Evolutionary conservation across 1,140 invertebrate genomes (phyloP), one percentile per base, ranked within the genome.

Genomic region (Psix sp.): DNA sequence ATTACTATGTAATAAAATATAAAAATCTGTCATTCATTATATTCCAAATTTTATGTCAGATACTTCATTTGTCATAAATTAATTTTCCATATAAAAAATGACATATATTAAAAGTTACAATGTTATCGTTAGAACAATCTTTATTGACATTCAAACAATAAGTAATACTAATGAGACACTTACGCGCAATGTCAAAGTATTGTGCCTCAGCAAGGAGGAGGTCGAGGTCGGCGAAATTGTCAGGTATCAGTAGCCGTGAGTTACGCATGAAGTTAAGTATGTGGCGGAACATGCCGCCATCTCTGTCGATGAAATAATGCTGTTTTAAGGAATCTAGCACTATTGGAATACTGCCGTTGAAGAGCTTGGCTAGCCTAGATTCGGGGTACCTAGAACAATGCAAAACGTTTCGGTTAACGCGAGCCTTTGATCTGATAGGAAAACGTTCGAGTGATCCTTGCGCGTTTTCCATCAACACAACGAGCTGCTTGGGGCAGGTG

Each of bases 251-350:
- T 31, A 98, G 89, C 76, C 92, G 91, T 24, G 94, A 94, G 84
- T 96, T 97, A 75, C 97, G 90, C 91, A 98, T 92, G 85, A 96
- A 99, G 88, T 98, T 98, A 16, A 99, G 89, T 79, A 99, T 95
- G 84, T 98, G 96, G 13, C 96, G 91, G 87, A 98, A 98, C 94
- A 98, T 96, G 40, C 93, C 94, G 0, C 96, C 96, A 80, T 98
- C 96, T 60, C 96, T 90, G 88, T 99, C 97, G 74, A 98, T 98
- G 89, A 99, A 99, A 85, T 98, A 99, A 82, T 99, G 97, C 82
- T 99, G 97, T 84, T 99, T 99, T 73, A 99, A 87, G 3, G 94
- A 96, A 82, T 99, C 97, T 78, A 99, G 86, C 2, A 99, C 96
- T 71, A 99, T 98, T 0, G 97, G 97, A 77, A 98, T 97, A 71